Percentiles rank a stretch among this genome's conserved stretches.
These are phyloP conservation scores for Drosophila barbarae DNA, from an alignment of 2,888 invertebrate species.

Conservation along the genomic window DNA sequence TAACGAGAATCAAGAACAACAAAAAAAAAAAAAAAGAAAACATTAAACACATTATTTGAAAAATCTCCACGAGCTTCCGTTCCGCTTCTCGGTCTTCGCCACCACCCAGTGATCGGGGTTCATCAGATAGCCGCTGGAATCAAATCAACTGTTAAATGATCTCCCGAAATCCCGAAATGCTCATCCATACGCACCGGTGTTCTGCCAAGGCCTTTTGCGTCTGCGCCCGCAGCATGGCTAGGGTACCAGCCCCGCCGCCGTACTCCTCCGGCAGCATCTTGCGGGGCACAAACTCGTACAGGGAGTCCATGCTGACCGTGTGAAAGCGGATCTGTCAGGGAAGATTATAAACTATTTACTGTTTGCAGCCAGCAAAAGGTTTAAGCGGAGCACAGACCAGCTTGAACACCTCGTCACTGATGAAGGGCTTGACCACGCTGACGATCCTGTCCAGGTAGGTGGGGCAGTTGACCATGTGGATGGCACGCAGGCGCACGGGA, in stretches of 20 bases:
- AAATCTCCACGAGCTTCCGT: constrained; percentile 55
- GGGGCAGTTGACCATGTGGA: constrained; percentile 84
- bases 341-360: not conserved
- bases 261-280: constrained; percentile 73
- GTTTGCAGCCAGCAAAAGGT: not conserved
- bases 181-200: constrained; percentile 80
- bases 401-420: constrained; percentile 84
- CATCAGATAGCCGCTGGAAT: constrained; percentile 82
- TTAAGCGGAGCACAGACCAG: constrained; percentile 80
- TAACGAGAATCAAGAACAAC: constrained; percentile 17
- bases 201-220: constrained; percentile 82
- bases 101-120: constrained; percentile 83
- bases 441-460: constrained; percentile 83
- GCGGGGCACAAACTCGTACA: constrained; percentile 83
- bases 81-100: constrained; percentile 74
- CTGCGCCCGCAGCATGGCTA: constrained; percentile 81
- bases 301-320: constrained; percentile 82
- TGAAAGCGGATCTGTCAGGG: constrained; percentile 84
- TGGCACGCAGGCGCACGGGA: constrained; percentile 74
- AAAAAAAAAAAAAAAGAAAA: not conserved
- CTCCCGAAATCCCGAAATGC: too few species aligned
- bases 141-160: not conserved
- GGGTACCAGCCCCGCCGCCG: constrained; percentile 69
- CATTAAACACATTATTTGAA: constrained; percentile 39
- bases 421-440: constrained; percentile 83